Percentiles rank a stretch among this genome's conserved stretches.
Evolutionary conservation across 1,140 invertebrate species (phyloP).

Genomic region (Drosophila orosa): DNA sequence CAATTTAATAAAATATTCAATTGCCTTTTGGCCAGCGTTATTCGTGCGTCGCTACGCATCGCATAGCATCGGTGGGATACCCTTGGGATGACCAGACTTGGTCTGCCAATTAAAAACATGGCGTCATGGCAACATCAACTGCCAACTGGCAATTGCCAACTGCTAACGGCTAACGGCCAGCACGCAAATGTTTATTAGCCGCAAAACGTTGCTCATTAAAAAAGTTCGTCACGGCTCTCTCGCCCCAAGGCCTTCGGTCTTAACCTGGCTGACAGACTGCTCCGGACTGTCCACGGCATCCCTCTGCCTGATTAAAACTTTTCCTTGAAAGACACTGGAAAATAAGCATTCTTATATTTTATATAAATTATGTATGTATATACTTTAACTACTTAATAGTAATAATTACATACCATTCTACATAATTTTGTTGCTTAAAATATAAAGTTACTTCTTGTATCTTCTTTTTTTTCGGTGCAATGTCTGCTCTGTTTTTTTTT

Average conservation of each 20-base stretch:
- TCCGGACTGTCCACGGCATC: slow-evolving; percentile 12
- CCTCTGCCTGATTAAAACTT: slow-evolving; percentile 48
- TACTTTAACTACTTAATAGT: background rate
- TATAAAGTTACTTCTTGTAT: background rate
- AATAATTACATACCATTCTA: background rate
- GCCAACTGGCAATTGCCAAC: slow-evolving; percentile 25
- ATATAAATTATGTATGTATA: background rate
- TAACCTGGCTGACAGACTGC: slow-evolving; percentile 41
- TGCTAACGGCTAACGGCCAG: slow-evolving; percentile 29
- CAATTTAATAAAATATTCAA: slow-evolving; percentile 82
- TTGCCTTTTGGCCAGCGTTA: slow-evolving; percentile 52
- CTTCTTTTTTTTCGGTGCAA: background rate
- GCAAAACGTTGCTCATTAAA: slow-evolving; percentile 81
- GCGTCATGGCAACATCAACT: slow-evolving; percentile 74
- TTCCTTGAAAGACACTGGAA: slow-evolving; percentile 5
- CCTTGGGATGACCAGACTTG: slow-evolving; percentile 48
- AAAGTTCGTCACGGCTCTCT: slow-evolving; percentile 69
- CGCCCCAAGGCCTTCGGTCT: slow-evolving; percentile 30
- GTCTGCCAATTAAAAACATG: slow-evolving; percentile 77
- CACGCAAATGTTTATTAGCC: slow-evolving; percentile 80
- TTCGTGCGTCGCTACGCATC: slow-evolving; percentile 8
- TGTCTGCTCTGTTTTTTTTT: background rate
- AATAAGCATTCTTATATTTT: background rate
- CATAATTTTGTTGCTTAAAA: background rate
- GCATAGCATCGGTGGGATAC: slow-evolving; percentile 15